Evolutionary conservation across 2,888 invertebrate species (phyloP).

Genomic region (Andrena chrysosceles): DNA sequence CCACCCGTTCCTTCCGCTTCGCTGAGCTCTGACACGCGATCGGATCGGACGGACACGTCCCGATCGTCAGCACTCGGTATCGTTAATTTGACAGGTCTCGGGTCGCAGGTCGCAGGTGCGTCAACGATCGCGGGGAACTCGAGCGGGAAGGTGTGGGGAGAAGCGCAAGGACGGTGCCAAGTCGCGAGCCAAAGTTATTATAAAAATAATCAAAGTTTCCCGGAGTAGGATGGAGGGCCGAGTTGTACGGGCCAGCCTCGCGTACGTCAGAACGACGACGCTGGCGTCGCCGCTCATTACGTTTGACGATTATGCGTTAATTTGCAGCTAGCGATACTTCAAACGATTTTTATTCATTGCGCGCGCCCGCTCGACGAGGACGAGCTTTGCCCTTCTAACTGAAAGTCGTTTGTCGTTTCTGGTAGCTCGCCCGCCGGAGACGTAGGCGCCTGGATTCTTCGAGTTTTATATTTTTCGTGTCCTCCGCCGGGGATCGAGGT

Average conservation of each 20-base stretch:
- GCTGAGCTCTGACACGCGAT: conserved; percentile 53
- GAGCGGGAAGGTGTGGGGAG: not conserved
- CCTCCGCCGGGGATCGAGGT: conserved; percentile 66
- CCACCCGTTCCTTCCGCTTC: conserved; percentile 58
- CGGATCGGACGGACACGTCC: conserved; percentile 37
- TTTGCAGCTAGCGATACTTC: conserved; percentile 85
- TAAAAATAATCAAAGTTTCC: conserved; percentile 84
- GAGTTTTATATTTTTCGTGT: conserved; percentile 77
- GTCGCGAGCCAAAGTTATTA: conserved; percentile 79
- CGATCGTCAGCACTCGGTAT: conserved; percentile 26
- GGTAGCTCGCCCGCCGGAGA: conserved; percentile 56
- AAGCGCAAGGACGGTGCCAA: conserved; percentile 15
- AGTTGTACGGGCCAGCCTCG: conserved; percentile 41
- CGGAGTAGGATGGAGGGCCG: conserved; percentile 45
- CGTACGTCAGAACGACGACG: conserved; percentile 60
- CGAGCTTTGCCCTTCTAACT: conserved; percentile 71
- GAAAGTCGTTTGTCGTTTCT: conserved; percentile 68
- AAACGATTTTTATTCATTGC: conserved; percentile 85
- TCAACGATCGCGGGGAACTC: not conserved
- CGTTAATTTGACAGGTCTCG: conserved; percentile 34
- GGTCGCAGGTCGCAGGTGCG: conserved; percentile 38
- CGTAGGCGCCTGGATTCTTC: conserved; percentile 72
- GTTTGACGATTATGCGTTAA: conserved; percentile 85
- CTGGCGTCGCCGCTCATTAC: conserved; percentile 79
- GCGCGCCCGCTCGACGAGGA: conserved; percentile 78